Percentiles rank a stretch among this genome's conserved stretches.
Conservation (phyloP, 92 coral and sea anemone species). For the Siderastrea siderea region DNA sequence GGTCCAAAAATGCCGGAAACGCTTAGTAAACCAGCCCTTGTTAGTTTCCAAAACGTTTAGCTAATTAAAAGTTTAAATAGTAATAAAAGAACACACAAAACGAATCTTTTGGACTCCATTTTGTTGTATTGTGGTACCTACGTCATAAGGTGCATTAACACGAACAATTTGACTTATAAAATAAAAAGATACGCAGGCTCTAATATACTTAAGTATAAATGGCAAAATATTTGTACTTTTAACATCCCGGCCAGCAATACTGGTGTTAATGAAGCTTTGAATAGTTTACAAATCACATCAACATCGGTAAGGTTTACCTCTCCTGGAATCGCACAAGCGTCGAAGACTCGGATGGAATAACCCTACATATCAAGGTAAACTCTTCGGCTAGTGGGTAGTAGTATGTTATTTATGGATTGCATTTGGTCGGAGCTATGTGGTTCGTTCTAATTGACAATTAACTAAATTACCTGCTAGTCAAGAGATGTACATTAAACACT, state of each 20-base stretch:
- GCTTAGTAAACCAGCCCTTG: background rate
- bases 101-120: background rate
- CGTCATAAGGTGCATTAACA: conserved; percentile 17
- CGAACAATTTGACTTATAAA: background rate
- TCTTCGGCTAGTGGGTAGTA: background rate
- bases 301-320: background rate
- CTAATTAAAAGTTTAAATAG: background rate
- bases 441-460: background rate
- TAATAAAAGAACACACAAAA: background rate
- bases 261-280: conserved; percentile 10
- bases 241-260: conserved; percentile 12
- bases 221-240: conserved; percentile 33
- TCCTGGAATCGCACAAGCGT: background rate
- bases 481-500: conserved; percentile 1
- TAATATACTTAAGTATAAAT: conserved; percentile 40
- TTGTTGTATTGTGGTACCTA: background rate
- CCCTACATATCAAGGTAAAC: background rate
- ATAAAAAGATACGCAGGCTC: background rate
- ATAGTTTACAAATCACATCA: conserved; percentile 13
- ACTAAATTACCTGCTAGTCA: background rate
- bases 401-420: background rate
- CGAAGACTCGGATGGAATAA: background rate
- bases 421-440: background rate
- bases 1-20: conserved; percentile 34
- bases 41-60: background rate